Evolutionary conservation across 35 echinoderm and acorn worm species (phyloP), one percentile per base, ranked within the genome.

Genomic region (Apostichopus japonicus): DNA sequence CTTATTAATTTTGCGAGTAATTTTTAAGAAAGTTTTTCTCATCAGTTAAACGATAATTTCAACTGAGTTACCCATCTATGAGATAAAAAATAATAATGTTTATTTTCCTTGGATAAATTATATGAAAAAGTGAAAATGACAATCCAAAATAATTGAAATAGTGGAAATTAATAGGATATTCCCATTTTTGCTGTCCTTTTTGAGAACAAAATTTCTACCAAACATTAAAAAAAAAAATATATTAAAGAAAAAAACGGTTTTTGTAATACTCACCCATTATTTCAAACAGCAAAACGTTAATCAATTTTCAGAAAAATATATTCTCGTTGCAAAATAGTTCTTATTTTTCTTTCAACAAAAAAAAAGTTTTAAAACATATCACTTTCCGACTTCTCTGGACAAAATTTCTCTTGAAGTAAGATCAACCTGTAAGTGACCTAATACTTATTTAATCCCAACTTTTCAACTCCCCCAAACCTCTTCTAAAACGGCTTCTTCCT

Each of bases 261-360:
- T 24, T 54, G 9, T 19, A 33, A 89, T 89, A 89, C 86, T 89
- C 86, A 89, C 86, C 86, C 86, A 89, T 44, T 44, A 4, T 89
- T 23, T 84, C 81, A 59, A 58, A 58, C n/a, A 19, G 81, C 22
- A 33, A 33, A 56, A 21, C 57, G 81, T 84, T 57, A 58, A 84
- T 5, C 54, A 55, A 58, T 51, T 82, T 10, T 52, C 51, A 19
- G 54, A 82, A 82, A 15, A 52, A 52, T 13, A 82, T n/a, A 16
- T 33, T 82, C 33, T 82, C 15, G 79, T 9, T 82, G 79, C 51
- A 82, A 82, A 27, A 23, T 80, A 19, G 23, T 24, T 44, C 11
- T 56, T 52, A 54, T n/a, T 15, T 17, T 56, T 24, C 11, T 25
- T 82, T 9, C n/a, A 56, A n/a, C 44, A 13, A 80, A 5, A 21